Percentiles rank a stretch among this genome's conserved stretches.
These are phyloP conservation scores for Acrossocheilus wenchowensis DNA, from an alignment of 2,797 vertebrate species.

Conservation along the genomic window DNA sequence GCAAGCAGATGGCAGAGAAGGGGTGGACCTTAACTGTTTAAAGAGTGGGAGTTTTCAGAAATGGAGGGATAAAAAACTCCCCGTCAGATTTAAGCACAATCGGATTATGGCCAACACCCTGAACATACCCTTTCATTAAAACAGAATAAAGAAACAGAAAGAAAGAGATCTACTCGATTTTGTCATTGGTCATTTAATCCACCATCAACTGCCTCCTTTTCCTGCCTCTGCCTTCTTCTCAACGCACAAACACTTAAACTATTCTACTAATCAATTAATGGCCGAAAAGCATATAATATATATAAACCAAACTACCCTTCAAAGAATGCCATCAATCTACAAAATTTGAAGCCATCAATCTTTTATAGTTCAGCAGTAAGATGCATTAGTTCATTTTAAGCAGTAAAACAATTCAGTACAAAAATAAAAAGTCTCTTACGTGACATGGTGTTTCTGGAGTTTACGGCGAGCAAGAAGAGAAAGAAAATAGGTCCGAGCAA, in stretches of 20 bases:
- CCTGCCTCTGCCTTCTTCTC: neutral
- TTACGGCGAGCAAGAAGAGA: neutral
- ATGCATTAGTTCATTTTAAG: neutral
- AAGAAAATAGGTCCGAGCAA: neutral
- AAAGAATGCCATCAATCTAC: neutral
- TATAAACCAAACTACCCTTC: neutral
- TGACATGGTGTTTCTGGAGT: slow-evolving; percentile 1
- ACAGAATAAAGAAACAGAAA: slow-evolving; percentile 1
- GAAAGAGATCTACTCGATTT: neutral
- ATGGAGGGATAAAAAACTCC: neutral
- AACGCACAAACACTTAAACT: neutral
- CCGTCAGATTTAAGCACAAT: neutral
- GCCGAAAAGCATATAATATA: neutral
- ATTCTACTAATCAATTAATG: neutral
- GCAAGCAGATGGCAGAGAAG: neutral
- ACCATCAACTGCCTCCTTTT: neutral
- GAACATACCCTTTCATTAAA: slow-evolving; percentile 27
- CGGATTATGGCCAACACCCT: slow-evolving; percentile 47
- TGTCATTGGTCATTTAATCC: neutral
- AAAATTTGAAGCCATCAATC: neutral
- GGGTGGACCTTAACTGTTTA: neutral
- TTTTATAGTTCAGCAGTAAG: neutral
- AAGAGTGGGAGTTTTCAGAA: slow-evolving; percentile 24
- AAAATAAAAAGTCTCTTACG: neutral
- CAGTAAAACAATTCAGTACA: neutral